phyloP scores from a whole-genome alignment of 1,140 invertebrate genomes.

The Magallana gigas region DNA sequence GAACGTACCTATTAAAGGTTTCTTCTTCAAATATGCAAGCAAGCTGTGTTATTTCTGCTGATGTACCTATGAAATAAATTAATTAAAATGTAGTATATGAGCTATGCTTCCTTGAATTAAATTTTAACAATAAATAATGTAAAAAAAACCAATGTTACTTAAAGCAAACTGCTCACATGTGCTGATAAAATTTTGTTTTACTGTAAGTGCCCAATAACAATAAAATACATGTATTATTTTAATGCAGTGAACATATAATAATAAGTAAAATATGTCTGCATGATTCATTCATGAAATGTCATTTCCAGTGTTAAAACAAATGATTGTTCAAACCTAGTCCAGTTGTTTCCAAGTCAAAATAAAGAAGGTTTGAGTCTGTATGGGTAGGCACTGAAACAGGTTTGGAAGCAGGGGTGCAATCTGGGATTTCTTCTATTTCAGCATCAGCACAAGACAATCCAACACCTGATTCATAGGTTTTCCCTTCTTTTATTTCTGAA shows the following conservation, averaged over 20 bases:
- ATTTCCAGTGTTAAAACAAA: neutral
- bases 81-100: neutral
- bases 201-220: too few relatives aligned
- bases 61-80: neutral
- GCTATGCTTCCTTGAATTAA: neutral
- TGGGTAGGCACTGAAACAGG: neutral
- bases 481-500: neutral
- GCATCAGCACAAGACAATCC: neutral
- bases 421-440: neutral
- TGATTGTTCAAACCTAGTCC: neutral
- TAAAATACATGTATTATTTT: too few relatives aligned
- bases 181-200: too few relatives aligned
- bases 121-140: too few relatives aligned
- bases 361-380: neutral
- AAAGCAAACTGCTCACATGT: too few relatives aligned
- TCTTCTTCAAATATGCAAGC: neutral
- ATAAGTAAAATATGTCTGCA: too few relatives aligned
- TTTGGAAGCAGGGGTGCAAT: neutral
- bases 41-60: slow-evolving; percentile 4
- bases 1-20: slow-evolving; percentile 1
- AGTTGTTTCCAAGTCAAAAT: slow-evolving; percentile 30
- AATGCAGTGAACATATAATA: too few relatives aligned
- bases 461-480: neutral
- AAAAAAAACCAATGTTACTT: too few relatives aligned
- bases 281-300: too few relatives aligned